A percentile compares a stretch with the other conserved stretches of the same genome.
Evolutionary conservation across 1,140 invertebrate species (phyloP).

Genomic region (Drosophila repletoides): DNA sequence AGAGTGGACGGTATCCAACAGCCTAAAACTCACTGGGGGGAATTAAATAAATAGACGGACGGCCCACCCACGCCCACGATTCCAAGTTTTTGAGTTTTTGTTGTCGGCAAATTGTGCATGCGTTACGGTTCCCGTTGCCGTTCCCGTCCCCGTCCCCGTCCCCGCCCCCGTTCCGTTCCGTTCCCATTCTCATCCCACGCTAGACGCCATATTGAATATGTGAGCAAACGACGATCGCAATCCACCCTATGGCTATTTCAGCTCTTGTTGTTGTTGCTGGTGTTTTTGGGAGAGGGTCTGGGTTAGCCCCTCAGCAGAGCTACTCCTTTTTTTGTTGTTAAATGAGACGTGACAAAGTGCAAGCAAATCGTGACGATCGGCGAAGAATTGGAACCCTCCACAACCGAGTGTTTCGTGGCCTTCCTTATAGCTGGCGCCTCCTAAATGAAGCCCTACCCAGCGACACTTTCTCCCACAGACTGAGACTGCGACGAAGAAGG

Average conservation of each 20-base stretch:
- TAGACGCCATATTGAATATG: slow-evolving; percentile 33
- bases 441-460: slow-evolving; percentile 54
- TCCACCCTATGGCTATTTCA: slow-evolving; percentile 18
- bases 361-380: slow-evolving; percentile 45
- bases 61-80: slow-evolving; percentile 60
- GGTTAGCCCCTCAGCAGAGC: slow-evolving; percentile 1
- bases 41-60: slow-evolving; percentile 17
- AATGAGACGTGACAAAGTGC: slow-evolving; percentile 76
- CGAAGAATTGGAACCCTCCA: not conserved
- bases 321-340: slow-evolving; percentile 36
- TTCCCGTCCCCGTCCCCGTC: slow-evolving; percentile 8
- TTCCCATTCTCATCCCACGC: slow-evolving; percentile 13
- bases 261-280: not conserved
- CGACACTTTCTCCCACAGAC: slow-evolving; percentile 60
- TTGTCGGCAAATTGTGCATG: slow-evolving; percentile 64
- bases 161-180: not conserved
- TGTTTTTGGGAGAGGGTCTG: slow-evolving; percentile 17
- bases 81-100: slow-evolving; percentile 16
- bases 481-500: slow-evolving; percentile 34
- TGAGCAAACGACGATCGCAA: slow-evolving; percentile 27
- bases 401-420: slow-evolving; percentile 24
- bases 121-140: slow-evolving; percentile 41
- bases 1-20: slow-evolving; percentile 37
- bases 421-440: slow-evolving; percentile 61
- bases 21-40: slow-evolving; percentile 17